Conservation (phyloP, 2,888 invertebrate species). For the Hypolimnas misippus region DNA sequence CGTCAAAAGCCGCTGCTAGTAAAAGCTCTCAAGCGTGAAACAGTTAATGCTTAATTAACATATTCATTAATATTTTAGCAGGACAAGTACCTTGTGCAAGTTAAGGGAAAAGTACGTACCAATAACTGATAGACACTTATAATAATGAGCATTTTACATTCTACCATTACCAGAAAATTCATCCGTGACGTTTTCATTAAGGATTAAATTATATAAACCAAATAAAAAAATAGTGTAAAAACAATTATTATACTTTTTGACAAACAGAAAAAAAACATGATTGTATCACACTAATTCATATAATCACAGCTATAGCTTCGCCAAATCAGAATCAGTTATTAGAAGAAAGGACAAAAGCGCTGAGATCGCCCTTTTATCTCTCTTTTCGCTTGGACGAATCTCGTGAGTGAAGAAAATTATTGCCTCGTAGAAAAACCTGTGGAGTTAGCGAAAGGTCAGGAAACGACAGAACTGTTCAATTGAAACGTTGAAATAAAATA, state of each 20-base stretch:
- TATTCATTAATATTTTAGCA: conserved; percentile 4
- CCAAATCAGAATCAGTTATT: conserved; percentile 50
- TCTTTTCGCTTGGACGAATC: conserved; percentile 69
- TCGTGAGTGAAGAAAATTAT: conserved; percentile 70
- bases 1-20: neutral
- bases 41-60: neutral
- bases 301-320: conserved; percentile 1
- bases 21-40: conserved; percentile 1
- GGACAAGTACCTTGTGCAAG: too few species aligned
- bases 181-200: too few species aligned
- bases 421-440: conserved; percentile 66
- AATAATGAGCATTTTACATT: too few species aligned
- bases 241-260: neutral
- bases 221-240: too few species aligned
- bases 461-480: conserved; percentile 36
- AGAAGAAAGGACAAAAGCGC: conserved; percentile 66
- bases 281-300: neutral
- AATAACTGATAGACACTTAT: too few species aligned
- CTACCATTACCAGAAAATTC: too few species aligned
- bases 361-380: conserved; percentile 73
- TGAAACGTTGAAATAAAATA: conserved; percentile 21
- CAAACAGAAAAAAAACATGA: neutral
- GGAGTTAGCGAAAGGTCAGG: conserved; percentile 60
- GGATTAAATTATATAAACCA: too few species aligned
- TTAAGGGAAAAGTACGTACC: neutral